phyloP scores from a whole-genome alignment of 2,888 invertebrate species.

The Oxyteleia sp. region DNA sequence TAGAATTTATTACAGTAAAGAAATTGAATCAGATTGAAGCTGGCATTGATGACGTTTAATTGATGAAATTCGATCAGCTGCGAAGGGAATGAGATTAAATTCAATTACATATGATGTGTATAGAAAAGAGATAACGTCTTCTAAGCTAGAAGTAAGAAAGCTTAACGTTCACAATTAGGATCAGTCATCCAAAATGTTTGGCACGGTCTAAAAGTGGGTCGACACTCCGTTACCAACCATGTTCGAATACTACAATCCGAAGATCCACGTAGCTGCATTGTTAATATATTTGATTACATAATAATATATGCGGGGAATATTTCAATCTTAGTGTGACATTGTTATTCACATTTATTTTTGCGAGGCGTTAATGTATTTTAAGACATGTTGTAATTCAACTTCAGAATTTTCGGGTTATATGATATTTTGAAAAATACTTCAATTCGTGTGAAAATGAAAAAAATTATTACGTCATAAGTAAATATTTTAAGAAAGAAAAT shows the following conservation, averaged over 20 bases:
- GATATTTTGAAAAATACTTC: no score
- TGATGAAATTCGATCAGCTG: conserved; percentile 13
- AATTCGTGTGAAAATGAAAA: no score
- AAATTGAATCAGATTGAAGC: conserved; percentile 10
- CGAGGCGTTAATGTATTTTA: background rate
- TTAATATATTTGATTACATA: conserved; percentile 41
- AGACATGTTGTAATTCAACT: no score
- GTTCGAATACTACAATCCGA: conserved; percentile 38
- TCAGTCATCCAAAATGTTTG: conserved; percentile 76
- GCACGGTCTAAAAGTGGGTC: conserved; percentile 81
- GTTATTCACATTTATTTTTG: no score
- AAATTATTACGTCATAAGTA: no score
- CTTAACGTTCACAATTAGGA: conserved; percentile 66
- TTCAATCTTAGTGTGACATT: conserved; percentile 1
- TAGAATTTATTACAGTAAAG: background rate
- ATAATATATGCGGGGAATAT: conserved; percentile 32
- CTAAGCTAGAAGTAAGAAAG: conserved; percentile 50
- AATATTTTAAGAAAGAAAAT: no score
- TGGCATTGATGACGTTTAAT: conserved; percentile 19
- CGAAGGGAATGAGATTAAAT: conserved; percentile 27
- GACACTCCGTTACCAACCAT: conserved; percentile 62
- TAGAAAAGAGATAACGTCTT: conserved; percentile 45
- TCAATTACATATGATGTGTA: conserved; percentile 16
- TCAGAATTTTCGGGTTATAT: no score
- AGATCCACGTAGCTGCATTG: conserved; percentile 34